Percentiles rank a stretch among this genome's conserved stretches.
phyloP scores from a whole-genome alignment of 2,113 vertebrate genomes.

The human region DNA sequence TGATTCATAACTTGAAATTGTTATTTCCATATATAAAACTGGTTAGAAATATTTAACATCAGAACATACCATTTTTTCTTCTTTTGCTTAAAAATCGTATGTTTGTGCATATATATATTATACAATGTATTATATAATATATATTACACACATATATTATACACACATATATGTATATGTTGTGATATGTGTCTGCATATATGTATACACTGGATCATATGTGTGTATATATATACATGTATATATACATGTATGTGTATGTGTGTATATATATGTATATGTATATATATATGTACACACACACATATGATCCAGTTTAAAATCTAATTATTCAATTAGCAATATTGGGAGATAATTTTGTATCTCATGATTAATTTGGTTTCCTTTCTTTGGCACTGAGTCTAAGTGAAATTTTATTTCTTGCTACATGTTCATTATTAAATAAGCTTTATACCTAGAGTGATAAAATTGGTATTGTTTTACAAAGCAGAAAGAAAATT shows the following conservation, averaged over 20 bases:
- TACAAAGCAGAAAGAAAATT: background rate
- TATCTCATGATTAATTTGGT: background rate
- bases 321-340: background rate
- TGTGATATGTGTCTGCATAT: background rate
- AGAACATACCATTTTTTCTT: background rate
- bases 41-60: background rate
- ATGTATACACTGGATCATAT: no score
- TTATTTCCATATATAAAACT: background rate
- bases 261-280: background rate
- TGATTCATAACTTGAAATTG: background rate
- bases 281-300: background rate
- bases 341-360: background rate
- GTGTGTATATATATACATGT: background rate
- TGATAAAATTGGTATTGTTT: slow-evolving; percentile 1
- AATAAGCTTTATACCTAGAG: background rate
- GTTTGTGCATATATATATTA: background rate
- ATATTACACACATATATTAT: background rate
- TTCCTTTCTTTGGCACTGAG: background rate
- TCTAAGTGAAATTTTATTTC: slow-evolving; percentile 2
- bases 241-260: no score
- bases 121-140: background rate
- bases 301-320: background rate
- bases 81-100: background rate
- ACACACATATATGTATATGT: background rate
- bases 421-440: background rate